Evolutionary conservation across 2,797 vertebrate species (phyloP), one percentile per base, ranked within the genome.

Genomic region (Dermochelys coriacea): DNA sequence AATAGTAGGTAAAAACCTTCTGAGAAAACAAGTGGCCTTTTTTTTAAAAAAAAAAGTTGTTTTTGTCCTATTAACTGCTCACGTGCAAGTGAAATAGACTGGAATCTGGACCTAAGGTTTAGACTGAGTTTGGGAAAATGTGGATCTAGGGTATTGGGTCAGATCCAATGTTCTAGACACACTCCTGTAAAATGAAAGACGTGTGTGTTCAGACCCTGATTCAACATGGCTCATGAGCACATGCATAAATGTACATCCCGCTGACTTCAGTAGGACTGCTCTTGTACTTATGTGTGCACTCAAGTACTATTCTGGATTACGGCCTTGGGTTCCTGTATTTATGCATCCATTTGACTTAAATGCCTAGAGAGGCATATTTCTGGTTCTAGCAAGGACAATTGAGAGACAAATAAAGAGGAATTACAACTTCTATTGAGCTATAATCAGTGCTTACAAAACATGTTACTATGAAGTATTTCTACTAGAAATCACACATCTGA

Each of bases 181-280:
- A 77, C 27, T 49, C 45, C 45, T 49, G 25, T 29, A 78, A 93
- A 74, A 95, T 61, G 88, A 94, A 95, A 92, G 90, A 88, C 10
- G 10, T 8, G 34, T 8, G 34, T 41, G 1, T 94, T 95, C 95
- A 95, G 96, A 77, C 85, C 0, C 0, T 47, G 90, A 91, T 96
- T 95, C 87, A 84, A 0, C 93, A 84, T 78, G 87, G 37, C 93
- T 94, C 84, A 82, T 5, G 64, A 93, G 85, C 21, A 7, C 85
- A 64, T 84, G 87, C 23, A 91, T 94, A 89, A 96, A 96, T 41
- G 37, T 41, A 41, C 8, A 91, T 97, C 96, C 96, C 87, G 87
- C 94, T 96, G 94, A 92, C 93, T 95, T 91, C 83, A 71, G 54
- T 45, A 57, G 89, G 89, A 86, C 94, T 94, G 81, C 87, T 92